Percentiles rank a stretch among this genome's conserved stretches.
Evolutionary conservation across 2,888 invertebrate species (phyloP).

Genomic region (Sericinus montela): DNA sequence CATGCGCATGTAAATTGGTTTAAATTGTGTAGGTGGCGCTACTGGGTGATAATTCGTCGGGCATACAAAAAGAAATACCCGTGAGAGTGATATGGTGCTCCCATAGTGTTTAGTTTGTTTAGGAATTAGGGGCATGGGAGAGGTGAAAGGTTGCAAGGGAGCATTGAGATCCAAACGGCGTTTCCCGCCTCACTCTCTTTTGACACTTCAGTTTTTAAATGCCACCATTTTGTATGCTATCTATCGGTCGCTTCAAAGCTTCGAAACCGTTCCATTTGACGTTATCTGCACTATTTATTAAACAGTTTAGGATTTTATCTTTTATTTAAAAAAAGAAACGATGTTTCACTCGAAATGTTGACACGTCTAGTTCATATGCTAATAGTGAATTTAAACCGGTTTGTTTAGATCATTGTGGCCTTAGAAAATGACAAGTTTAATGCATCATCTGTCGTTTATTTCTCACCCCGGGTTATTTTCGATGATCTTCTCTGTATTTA

Average conservation of each 20-base stretch:
- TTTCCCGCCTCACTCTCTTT: conserved; percentile 11
- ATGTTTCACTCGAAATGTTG: conserved; percentile 26
- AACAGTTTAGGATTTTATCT: conserved; percentile 12
- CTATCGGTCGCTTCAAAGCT: conserved; percentile 12
- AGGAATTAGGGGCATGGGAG: conserved; percentile 68
- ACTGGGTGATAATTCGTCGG: conserved; percentile 73
- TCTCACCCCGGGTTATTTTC: no score
- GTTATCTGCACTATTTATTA: conserved; percentile 5
- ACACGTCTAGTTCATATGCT: conserved; percentile 23
- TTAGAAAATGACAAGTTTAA: not conserved
- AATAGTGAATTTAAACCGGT: conserved; percentile 10
- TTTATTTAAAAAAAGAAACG: not conserved
- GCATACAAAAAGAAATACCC: conserved; percentile 71
- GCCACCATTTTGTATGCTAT: conserved; percentile 4
- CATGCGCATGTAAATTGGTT: conserved; percentile 41
- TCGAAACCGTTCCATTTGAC: not conserved
- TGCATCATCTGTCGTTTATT: no score
- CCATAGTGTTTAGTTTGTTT: conserved; percentile 62
- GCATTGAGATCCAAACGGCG: conserved; percentile 9
- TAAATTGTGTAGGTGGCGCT: conserved; percentile 57
- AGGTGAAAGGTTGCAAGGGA: conserved; percentile 63
- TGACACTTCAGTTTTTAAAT: conserved; percentile 7
- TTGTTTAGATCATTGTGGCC: conserved; percentile 13
- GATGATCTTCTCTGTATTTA: no score
- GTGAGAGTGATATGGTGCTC: conserved; percentile 67